Conservation (phyloP, 2,888 invertebrate genomes). For the Brachypterus glaber region DNA sequence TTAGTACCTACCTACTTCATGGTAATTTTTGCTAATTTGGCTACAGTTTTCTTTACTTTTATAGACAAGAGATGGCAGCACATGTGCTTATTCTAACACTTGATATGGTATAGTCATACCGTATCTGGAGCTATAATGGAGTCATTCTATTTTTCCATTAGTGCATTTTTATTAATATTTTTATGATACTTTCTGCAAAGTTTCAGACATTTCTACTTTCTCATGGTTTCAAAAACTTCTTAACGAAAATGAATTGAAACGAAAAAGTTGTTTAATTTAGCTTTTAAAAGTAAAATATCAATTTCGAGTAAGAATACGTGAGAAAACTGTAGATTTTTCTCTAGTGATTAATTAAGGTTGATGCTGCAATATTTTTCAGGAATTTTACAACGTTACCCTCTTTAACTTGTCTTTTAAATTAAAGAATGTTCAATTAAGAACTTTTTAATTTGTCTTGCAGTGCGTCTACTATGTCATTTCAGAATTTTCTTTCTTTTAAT, state of each 20-base stretch:
- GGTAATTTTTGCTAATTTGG: too few species aligned
- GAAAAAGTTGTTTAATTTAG: background rate
- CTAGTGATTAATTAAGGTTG: conserved; percentile 30
- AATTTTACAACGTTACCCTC: conserved; percentile 13
- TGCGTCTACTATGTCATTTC: conserved; percentile 23
- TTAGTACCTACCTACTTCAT: too few species aligned
- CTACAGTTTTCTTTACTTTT: too few species aligned
- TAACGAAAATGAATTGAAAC: background rate
- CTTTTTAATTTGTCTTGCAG: conserved; percentile 31
- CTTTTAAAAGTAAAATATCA: conserved; percentile 4
- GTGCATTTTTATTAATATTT: too few species aligned
- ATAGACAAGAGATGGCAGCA: too few species aligned
- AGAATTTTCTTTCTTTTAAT: conserved; percentile 26
- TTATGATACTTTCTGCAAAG: too few species aligned
- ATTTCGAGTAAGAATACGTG: conserved; percentile 19
- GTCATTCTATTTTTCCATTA: too few species aligned
- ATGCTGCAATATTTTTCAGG: conserved; percentile 24
- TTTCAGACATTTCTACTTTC: too few species aligned
- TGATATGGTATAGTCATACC: too few species aligned
- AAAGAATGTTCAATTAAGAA: conserved; percentile 33
- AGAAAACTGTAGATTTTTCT: conserved; percentile 26
- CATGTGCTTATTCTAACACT: too few species aligned
- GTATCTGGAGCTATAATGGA: too few species aligned
- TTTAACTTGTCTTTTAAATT: conserved; percentile 19
- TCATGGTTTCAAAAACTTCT: conserved; percentile 9